Evolutionary conservation across 2,888 invertebrate species (phyloP).

Genomic region (Unio pictorum): DNA sequence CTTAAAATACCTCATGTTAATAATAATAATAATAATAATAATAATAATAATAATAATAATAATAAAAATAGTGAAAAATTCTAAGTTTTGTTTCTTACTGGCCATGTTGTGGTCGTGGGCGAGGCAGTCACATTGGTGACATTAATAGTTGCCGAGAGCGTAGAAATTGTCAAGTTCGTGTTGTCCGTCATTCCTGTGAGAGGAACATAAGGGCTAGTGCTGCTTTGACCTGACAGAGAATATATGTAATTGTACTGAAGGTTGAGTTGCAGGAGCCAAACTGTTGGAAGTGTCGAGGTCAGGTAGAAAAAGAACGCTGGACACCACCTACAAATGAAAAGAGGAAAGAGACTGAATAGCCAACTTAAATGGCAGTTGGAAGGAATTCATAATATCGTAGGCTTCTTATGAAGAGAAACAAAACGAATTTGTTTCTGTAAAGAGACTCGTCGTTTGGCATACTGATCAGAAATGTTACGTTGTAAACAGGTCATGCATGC

Average conservation of each 20-base stretch:
- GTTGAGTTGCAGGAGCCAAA: constrained; percentile 49
- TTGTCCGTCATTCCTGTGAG: background rate
- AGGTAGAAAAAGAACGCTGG: constrained; percentile 51
- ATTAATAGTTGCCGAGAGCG: background rate
- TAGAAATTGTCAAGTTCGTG: background rate
- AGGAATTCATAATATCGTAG: no score
- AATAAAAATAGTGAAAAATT: no score
- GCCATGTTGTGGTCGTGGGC: background rate
- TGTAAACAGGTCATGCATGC: no score
- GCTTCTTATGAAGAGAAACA: no score
- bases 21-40: no score
- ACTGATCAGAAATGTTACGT: no score
- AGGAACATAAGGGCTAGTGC: background rate
- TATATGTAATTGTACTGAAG: constrained; percentile 14
- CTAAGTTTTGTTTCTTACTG: background rate
- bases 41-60: no score
- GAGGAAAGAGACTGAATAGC: background rate
- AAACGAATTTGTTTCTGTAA: no score
- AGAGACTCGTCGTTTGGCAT: no score
- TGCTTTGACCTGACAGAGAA: background rate
- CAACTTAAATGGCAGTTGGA: no score
- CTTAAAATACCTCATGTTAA: no score
- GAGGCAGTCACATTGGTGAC: background rate
- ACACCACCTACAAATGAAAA: constrained; percentile 68
- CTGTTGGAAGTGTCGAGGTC: constrained; percentile 40